These are phyloP conservation scores for Lithophane socia DNA, from an alignment of 2,888 invertebrate genomes.

Conservation along the genomic window DNA sequence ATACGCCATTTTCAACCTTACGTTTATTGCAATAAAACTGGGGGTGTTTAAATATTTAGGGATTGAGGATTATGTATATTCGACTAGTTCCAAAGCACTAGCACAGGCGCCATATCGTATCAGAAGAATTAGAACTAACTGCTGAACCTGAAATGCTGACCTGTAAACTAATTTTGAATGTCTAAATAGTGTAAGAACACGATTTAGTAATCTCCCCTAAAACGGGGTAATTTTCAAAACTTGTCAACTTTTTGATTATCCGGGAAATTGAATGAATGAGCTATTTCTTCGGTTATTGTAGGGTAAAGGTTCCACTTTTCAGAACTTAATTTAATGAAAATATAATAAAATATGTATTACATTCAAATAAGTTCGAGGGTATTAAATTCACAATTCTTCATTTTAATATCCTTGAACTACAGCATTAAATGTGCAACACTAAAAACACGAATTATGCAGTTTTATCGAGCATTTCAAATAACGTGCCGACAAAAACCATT, in stretches of 20 bases:
- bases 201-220: conserved; percentile 7
- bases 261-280: background rate
- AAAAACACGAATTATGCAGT: background rate
- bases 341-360: background rate
- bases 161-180: background rate
- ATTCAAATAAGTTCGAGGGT: background rate
- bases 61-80: background rate
- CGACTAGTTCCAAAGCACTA: background rate
- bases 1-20: conserved; percentile 33
- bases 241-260: background rate
- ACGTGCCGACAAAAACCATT: conserved; percentile 18
- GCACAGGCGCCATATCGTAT: background rate
- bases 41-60: background rate
- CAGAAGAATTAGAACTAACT: background rate
- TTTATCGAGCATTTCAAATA: conserved; percentile 9
- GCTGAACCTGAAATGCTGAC: background rate
- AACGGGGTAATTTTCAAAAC: conserved; percentile 1
- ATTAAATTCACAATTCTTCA: background rate
- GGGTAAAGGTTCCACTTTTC: conserved; percentile 9
- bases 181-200: background rate
- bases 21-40: conserved; percentile 1
- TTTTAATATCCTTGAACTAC: conserved; percentile 10
- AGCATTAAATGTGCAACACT: background rate
- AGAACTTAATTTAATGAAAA: background rate
- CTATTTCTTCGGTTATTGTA: background rate